Conservation (phyloP, 2,797 vertebrate species). For the Luscinia megarhynchos region DNA sequence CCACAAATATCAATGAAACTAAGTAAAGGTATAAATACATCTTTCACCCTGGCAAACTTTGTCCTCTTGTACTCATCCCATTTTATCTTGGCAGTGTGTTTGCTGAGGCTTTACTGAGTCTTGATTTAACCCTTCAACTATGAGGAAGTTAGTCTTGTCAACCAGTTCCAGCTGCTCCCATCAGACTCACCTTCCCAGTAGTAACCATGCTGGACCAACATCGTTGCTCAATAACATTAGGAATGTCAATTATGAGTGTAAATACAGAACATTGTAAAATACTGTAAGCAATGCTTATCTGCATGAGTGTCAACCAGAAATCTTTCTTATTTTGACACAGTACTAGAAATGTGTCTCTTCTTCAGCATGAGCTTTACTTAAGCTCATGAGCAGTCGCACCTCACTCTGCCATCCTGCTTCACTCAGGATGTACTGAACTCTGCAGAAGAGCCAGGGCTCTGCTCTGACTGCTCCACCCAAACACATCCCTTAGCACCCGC, state of each 20-base stretch:
- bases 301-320: background rate
- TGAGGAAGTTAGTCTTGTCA: background rate
- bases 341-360: background rate
- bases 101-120: background rate
- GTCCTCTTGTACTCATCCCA: background rate
- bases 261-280: background rate
- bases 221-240: background rate
- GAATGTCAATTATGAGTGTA: background rate
- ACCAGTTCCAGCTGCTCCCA: background rate
- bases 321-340: background rate
- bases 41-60: background rate
- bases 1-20: background rate
- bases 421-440: background rate
- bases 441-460: background rate
- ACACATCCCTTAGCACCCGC: background rate
- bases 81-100: background rate
- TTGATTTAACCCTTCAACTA: constrained; percentile 12
- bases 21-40: background rate
- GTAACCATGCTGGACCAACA: background rate
- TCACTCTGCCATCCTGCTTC: background rate
- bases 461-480: background rate
- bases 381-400: background rate
- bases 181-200: background rate
- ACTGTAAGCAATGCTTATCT: background rate
- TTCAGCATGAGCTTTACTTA: background rate